phyloP scores from a whole-genome alignment of 30 jellyfish, hydroid and myxozoan species.

The Hydractinia echinata region DNA sequence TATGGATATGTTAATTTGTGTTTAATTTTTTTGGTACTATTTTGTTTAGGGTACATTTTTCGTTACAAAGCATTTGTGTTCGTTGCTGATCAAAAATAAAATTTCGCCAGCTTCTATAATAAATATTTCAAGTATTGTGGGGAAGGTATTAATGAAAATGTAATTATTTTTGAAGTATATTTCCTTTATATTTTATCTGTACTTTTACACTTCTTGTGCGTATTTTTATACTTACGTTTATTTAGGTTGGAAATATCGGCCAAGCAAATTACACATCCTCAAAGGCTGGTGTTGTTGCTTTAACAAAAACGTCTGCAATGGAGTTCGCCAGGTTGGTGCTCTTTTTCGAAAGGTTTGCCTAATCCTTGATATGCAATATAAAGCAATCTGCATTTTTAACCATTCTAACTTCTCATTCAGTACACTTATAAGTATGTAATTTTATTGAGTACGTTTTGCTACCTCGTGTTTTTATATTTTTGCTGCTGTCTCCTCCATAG shows the following conservation, averaged over 20 bases:
- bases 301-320: conserved; percentile 41
- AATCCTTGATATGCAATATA: too few relatives aligned
- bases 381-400: too few relatives aligned
- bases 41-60: conserved; percentile 42
- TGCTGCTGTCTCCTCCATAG: background rate
- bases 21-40: background rate
- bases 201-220: background rate
- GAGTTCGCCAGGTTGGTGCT: conserved; percentile 46
- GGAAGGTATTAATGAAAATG: conserved; percentile 26
- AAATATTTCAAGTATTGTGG: conserved; percentile 49
- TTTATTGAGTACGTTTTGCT: too few relatives aligned
- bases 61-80: conserved; percentile 19
- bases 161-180: background rate
- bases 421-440: too few relatives aligned
- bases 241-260: conserved; percentile 53
- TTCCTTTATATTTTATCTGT: background rate
- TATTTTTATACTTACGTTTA: background rate
- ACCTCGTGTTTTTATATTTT: background rate
- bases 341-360: too few relatives aligned
- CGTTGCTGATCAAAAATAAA: conserved; percentile 17
- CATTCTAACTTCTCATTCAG: too few relatives aligned
- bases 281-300: conserved; percentile 59
- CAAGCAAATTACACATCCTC: conserved; percentile 60
- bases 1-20: background rate
- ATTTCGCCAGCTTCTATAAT: conserved; percentile 23